Evolutionary conservation across 2,888 invertebrate genomes (phyloP), one percentile per base, ranked within the genome.

Genomic region (Sturmia bella): DNA sequence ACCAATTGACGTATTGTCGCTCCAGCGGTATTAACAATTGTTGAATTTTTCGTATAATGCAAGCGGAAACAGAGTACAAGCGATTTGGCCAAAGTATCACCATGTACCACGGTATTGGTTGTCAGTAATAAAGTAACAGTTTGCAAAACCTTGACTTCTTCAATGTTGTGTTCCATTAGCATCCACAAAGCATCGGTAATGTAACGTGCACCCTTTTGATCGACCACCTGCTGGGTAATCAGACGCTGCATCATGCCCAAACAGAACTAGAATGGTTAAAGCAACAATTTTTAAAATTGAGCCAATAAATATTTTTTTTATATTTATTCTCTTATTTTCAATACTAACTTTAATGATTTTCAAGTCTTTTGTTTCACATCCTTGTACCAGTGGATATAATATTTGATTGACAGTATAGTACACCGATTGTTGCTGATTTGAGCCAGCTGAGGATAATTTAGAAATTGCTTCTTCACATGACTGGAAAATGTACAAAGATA

Each of bases 1-100:
- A 99, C 98, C 32, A 99, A 92, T 89, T 99, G 99, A 21, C 99
- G 92, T 27, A 99, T 98, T 1, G 99, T 99, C 39, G 99, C 99
- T 1, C 99, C 98, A 7, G 99, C 99, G 12, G 99, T 98, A 90
- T 99, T 99, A 63, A 97, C 96, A 52, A 98, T 98, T 80, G 98
- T 98, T 2, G 95, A 94, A 92, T 99, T 99, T 91, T 97, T 96
- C 7, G 97, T 95, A 86, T 97, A 96, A 90, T 99, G 98, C 87
- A 99, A 94, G n/a, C 98, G 95, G 91, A 99, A 98, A 90, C 99
- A 99, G 85, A 99, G 92, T 54, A 99, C 99, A 84, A 92, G 91
- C 89, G 98, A 97, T 93, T 97, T 97, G 21, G 99, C 97, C 81
- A 99, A 92, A 4, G 97, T 96, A 87, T 98, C 98, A 68, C 98